Conservation (phyloP, 2,113 vertebrate species). For the Muscicapa adusta region DNA sequence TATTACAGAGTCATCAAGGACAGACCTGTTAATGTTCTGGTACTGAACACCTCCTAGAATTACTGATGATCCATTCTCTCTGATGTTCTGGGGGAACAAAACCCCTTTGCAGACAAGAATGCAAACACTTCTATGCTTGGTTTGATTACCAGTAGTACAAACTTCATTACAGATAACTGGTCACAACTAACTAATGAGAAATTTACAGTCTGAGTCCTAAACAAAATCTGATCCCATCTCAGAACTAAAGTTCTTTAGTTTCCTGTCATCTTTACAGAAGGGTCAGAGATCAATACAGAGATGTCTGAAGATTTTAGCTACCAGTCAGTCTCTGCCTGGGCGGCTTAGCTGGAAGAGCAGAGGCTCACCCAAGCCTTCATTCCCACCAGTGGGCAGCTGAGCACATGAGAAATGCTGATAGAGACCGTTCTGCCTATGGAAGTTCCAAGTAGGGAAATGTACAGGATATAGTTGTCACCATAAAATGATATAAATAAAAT, state of each 20-base stretch:
- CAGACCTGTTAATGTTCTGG: not conserved
- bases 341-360: not conserved
- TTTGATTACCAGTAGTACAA: not conserved
- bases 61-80: not conserved
- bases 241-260: not conserved
- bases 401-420: not conserved
- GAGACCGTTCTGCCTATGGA: fast-evolving
- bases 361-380: not conserved
- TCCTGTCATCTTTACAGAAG: not conserved
- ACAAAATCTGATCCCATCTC: not conserved
- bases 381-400: not conserved
- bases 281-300: not conserved
- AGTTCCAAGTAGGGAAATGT: not conserved
- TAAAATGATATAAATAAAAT: not conserved
- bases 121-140: not conserved
- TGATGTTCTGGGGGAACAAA: not conserved
- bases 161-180: not conserved
- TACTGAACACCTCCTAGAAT: not conserved
- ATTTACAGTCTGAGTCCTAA: not conserved
- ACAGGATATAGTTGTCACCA: not conserved
- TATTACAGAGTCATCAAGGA: not conserved
- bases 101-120: not conserved
- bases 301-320: not conserved
- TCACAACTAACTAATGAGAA: not conserved
- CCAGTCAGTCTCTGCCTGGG: not conserved